A percentile compares a stretch with the other conserved stretches of the same genome.
Conservation (phyloP, 2,113 vertebrate species). For the Stegostoma tigrinum region DNA sequence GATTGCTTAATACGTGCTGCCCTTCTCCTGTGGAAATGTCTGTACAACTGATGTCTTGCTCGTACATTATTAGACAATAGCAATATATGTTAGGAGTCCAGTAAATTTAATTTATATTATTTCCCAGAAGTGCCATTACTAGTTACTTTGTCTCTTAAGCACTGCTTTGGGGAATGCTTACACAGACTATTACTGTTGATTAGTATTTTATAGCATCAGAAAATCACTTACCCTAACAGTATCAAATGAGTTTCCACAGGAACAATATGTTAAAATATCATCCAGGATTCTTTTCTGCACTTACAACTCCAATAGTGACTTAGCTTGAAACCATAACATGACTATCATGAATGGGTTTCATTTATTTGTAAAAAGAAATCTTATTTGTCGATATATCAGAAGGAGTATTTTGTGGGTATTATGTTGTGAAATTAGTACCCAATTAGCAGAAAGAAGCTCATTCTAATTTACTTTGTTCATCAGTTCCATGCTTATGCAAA, state of each 20-base stretch:
- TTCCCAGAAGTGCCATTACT: constrained; percentile 23
- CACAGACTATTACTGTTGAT: background rate
- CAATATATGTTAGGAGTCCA: background rate
- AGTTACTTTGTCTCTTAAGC: background rate
- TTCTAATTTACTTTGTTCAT: constrained; percentile 14
- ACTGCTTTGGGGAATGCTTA: background rate
- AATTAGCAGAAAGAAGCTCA: background rate
- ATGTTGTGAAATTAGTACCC: background rate
- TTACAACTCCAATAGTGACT: background rate
- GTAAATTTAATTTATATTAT: background rate
- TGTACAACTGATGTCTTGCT: background rate
- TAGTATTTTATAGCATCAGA: background rate
- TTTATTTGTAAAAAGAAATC: background rate
- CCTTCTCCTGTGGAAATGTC: background rate
- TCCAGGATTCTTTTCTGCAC: background rate
- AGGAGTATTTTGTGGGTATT: constrained; percentile 3
- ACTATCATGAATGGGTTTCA: background rate
- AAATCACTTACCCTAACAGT: background rate
- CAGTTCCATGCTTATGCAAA: background rate
- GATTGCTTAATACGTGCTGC: background rate
- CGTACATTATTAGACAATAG: background rate
- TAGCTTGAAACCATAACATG: background rate
- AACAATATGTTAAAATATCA: background rate
- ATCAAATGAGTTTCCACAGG: constrained; percentile 18
- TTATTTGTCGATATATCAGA: background rate